Conservation (phyloP, 2,113 vertebrate genomes). For the Rhegmatorhina hoffmannsi region DNA sequence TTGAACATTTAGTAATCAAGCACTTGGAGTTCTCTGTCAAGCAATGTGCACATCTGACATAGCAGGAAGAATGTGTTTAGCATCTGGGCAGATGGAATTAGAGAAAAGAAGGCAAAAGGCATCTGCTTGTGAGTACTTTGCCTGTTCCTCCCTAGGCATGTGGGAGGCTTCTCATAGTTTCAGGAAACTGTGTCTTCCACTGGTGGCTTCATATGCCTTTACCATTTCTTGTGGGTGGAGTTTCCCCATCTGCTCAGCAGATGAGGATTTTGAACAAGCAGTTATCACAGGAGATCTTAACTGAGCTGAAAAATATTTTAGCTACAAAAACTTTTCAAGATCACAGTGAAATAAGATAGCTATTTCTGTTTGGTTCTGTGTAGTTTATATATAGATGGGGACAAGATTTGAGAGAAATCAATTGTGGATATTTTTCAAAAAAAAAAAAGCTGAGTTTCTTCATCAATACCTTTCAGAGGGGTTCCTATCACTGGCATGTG, state of each 20-base stretch:
- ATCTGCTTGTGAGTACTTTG: neutral
- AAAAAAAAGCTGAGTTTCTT: neutral
- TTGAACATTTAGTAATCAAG: neutral
- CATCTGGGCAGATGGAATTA: neutral
- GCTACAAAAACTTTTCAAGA: neutral
- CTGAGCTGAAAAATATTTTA: neutral
- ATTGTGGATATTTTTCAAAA: neutral
- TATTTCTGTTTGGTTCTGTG: neutral
- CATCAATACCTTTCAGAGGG: neutral
- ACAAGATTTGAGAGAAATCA: neutral
- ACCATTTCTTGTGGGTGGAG: neutral
- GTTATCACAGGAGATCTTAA: neutral
- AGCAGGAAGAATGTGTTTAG: neutral
- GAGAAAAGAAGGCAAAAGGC: neutral
- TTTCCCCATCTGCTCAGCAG: neutral
- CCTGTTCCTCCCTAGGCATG: neutral
- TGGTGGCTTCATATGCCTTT: neutral
- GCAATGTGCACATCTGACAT: neutral
- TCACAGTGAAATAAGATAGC: neutral
- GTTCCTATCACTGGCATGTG: neutral
- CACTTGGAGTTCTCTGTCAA: neutral
- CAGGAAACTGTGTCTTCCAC: neutral
- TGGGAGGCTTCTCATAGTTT: neutral
- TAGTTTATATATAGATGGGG: neutral
- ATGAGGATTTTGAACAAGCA: neutral